These are phyloP conservation scores for Sarcophaga bullata DNA, from an alignment of 1,140 invertebrate species.

Conservation along the genomic window DNA sequence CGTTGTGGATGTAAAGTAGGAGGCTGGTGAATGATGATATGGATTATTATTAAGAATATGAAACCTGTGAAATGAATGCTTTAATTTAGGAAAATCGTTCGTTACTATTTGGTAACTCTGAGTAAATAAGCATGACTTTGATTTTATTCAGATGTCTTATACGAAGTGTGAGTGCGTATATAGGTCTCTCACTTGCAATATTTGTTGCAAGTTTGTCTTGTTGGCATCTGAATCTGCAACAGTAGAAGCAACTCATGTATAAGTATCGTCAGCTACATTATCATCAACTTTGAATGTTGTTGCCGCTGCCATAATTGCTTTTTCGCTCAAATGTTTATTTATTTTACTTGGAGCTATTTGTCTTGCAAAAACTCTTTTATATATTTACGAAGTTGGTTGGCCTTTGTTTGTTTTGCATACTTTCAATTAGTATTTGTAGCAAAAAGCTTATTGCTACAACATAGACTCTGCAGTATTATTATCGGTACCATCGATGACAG, in stretches of 20 bases:
- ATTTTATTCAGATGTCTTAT: neutral
- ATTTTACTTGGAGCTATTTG: slow-evolving; percentile 25
- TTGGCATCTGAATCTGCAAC: neutral
- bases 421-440: neutral
- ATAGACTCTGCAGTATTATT: neutral
- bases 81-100: too few species aligned
- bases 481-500: neutral
- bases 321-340: slow-evolving; percentile 8
- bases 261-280: neutral
- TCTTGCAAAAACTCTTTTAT: slow-evolving; percentile 5
- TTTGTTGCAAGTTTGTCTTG: neutral
- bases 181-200: neutral
- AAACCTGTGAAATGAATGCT: too few species aligned
- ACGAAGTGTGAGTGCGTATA: neutral
- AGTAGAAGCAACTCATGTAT: neutral
- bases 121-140: slow-evolving; percentile 5
- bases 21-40: too few species aligned
- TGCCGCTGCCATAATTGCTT: neutral
- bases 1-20: too few species aligned
- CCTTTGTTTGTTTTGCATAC: neutral
- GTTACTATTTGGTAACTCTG: too few species aligned
- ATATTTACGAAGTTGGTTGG: neutral
- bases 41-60: too few species aligned
- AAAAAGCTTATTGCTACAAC: neutral
- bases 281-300: slow-evolving; percentile 16